A percentile compares a stretch with the other conserved stretches of the same genome.
These are phyloP conservation scores for Polydrusus pterygomalis DNA, from an alignment of 2,888 invertebrate genomes.

Conservation along the genomic window DNA sequence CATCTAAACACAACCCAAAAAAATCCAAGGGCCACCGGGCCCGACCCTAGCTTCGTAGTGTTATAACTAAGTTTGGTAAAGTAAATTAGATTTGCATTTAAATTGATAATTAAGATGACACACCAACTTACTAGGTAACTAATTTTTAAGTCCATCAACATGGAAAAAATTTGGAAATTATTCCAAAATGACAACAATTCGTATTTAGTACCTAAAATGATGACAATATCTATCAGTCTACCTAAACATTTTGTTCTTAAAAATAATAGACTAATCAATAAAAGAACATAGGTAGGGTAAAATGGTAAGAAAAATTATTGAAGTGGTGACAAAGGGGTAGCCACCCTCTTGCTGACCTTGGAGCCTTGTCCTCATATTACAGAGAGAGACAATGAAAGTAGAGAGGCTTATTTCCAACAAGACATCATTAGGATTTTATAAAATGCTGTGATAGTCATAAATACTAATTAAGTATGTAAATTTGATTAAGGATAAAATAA, in stretches of 20 bases:
- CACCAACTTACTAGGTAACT: too few relatives aligned
- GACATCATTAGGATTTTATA: slow-evolving; percentile 3
- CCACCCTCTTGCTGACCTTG: slow-evolving; percentile 63
- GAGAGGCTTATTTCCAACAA: slow-evolving; percentile 4
- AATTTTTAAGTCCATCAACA: too few relatives aligned
- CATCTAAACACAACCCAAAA: too few relatives aligned
- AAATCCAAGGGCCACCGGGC: too few relatives aligned
- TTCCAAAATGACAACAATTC: too few relatives aligned
- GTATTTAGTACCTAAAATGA: too few relatives aligned
- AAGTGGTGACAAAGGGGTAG: slow-evolving; percentile 58
- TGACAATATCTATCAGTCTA: too few relatives aligned
- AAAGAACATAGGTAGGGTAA: not conserved
- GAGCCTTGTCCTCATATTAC: slow-evolving; percentile 65
- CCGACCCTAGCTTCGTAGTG: too few relatives aligned
- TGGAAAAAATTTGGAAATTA: too few relatives aligned
- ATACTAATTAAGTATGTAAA: slow-evolving; percentile 8
- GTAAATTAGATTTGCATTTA: too few relatives aligned
- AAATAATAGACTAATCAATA: not conserved
- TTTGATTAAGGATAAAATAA: slow-evolving; percentile 26
- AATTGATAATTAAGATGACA: too few relatives aligned
- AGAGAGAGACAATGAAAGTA: slow-evolving; percentile 54
- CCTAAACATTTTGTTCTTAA: not conserved
- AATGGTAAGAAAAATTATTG: slow-evolving; percentile 44
- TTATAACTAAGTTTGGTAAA: too few relatives aligned
- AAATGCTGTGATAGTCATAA: not conserved